Evolutionary conservation across 1,140 invertebrate genomes (phyloP), one percentile per base, ranked within the genome.

Genomic region (Drosophila pseudoananassae): DNA sequence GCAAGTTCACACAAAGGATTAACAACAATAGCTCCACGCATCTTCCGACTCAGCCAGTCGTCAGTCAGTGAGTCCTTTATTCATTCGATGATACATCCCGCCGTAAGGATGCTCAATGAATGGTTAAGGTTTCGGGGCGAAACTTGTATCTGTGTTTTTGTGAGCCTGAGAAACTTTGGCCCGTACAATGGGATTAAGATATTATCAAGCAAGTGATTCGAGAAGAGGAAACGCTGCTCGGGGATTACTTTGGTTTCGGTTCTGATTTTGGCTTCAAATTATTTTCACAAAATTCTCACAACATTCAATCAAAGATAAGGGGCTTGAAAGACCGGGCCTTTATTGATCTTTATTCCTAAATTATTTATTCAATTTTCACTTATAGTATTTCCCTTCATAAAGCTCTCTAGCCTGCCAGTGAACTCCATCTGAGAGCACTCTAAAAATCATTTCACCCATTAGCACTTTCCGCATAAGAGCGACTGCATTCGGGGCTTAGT

Each of bases 1-100:
- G 51, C 69, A 81, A 85, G 74, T 82, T 87, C 72, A 87, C 80
- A 87, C 78, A 87, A 85, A 85, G 78, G 82, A 78, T 85, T 85
- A 85, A 75, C 74, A 85, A 87, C 82, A 85, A 85, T 85, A 87
- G 82, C 65, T 60, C 45, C 57, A 56, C 50, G 50, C 17, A 47
- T 68, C 10, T 12, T 8, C 10, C 7, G 6, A 17, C 31, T 33
- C 40, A 25, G n/a, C 9, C 29, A 47, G 10, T 25, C 51, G 5
- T 45, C 59, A 46, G 20, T 31, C 47, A 27, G 10, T 36, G 23
- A 15, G 25, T 49, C 63, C 46, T 25, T 68, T 40, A 57, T 14
- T 31, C 52, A 68, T 38, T 69, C 40, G 53, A 27, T 68, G 63
- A 69, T 69, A 52, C 55, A 69, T 68, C 14, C 38, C 9, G 64